phyloP scores from a whole-genome alignment of 2,113 vertebrate genomes.

The Recurvirostra avosetta region DNA sequence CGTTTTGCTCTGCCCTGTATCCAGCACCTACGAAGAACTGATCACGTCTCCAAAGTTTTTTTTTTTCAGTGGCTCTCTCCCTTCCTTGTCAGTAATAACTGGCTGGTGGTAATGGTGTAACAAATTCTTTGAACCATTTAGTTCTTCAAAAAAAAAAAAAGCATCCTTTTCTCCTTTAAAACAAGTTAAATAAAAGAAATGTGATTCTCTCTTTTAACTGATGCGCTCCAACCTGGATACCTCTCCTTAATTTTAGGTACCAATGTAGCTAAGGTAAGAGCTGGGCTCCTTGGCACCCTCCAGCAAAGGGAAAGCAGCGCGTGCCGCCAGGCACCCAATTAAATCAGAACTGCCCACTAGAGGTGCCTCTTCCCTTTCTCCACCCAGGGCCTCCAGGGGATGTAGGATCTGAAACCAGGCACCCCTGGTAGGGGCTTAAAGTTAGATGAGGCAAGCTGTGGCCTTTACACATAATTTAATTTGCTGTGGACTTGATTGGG shows the following conservation, averaged over 20 bases:
- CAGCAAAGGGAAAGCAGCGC: not conserved
- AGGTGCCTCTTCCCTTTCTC: not conserved
- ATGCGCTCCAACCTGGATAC: not conserved
- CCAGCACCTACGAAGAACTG: not conserved
- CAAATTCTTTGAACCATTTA: not conserved
- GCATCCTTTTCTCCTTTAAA: not conserved
- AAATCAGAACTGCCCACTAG: not conserved
- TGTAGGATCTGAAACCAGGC: not conserved
- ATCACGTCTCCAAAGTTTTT: too few species aligned
- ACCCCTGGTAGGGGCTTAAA: not conserved
- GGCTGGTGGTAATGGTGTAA: not conserved
- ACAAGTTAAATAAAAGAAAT: not conserved
- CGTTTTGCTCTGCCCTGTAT: not conserved
- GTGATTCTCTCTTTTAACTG: not conserved
- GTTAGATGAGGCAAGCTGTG: not conserved
- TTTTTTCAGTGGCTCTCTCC: not conserved
- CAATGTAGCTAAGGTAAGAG: not conserved
- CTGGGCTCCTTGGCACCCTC: not conserved
- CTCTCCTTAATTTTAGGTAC: not conserved
- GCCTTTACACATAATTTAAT: not conserved
- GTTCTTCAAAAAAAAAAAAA: not conserved
- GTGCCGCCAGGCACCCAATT: not conserved
- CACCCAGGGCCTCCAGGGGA: not conserved
- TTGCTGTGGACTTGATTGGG: not conserved
- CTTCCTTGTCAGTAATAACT: not conserved